Base-by-base conservation (phyloP, 2,888 invertebrate species). In the Ametastegia equiseti region DNA sequence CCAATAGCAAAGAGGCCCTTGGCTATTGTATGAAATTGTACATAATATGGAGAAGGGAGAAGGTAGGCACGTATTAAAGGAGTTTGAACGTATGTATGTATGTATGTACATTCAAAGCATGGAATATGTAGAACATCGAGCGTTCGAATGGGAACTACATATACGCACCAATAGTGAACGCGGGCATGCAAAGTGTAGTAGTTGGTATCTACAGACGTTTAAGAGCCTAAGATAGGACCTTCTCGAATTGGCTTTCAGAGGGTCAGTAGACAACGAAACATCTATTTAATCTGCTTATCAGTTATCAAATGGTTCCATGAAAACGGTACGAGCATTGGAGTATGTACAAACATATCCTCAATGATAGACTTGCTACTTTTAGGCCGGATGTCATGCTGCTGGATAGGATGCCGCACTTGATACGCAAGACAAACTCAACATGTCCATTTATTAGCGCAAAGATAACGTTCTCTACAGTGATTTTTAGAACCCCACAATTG, bases 21-120 rank as follows among this genome's bases (percentile, higher is more conserved):
- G 15, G 60, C 27, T 60, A 60, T 60, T 60, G 60, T 60, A 60
- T 13, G 60, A 60, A 60, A 60, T 42, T 60, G 60, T 60, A 60
- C 15, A 60, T 60, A 60, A 30, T 30, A 60, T 60, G 30, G 27
- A 60, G 60, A 60, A 27, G 19, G 54, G 54, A 54, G 19, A 23
- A 11, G 23, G 19, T 54, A 54, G 23, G n/a, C 23, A 54, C 23
- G 54, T 54, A 23, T 54, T 54, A 23, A 54, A 23, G 54, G 23
- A 23, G 23, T 23, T 54, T 54, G 54, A 23, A 23, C 23, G 23
- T 23, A n/a, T n/a, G n/a, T n/a, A n/a, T n/a, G n/a, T n/a, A n/a
- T n/a, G n/a, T n/a, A n/a, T n/a, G n/a, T n/a, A n/a, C n/a, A n/a
- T n/a, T 23, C 54, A 54, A 54, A 54, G 54, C 54, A 54, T 54